phyloP scores from a whole-genome alignment of 2,797 vertebrate species.

The Eulemur mongoz region DNA sequence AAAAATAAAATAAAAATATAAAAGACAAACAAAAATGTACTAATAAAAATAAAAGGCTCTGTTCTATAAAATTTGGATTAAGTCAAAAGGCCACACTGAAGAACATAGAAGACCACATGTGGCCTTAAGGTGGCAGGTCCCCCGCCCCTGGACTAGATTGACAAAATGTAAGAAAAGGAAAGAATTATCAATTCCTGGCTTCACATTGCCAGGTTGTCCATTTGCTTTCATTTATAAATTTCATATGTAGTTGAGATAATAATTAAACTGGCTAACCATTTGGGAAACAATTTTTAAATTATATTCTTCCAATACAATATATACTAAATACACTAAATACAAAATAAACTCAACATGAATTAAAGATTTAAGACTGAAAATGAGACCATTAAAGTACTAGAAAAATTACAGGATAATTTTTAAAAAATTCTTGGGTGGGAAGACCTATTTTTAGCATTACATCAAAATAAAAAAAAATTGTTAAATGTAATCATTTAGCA shows the following conservation, averaged over 20 bases:
- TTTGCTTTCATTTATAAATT: not conserved
- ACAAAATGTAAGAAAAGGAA: not conserved
- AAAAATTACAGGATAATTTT: not conserved
- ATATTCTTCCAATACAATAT: not conserved
- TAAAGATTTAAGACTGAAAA: conserved; percentile 36
- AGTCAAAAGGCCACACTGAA: too few species aligned
- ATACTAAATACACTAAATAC: not conserved
- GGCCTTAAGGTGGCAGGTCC: too few species aligned
- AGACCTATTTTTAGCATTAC: not conserved
- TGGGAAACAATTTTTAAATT: conserved; percentile 24
- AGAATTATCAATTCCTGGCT: not conserved
- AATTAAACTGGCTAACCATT: not conserved
- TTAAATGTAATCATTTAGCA: not conserved
- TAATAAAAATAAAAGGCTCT: too few species aligned
- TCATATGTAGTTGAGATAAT: not conserved
- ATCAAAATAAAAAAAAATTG: not conserved
- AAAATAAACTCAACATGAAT: conserved; percentile 5
- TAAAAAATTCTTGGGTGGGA: not conserved
- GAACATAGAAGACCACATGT: too few species aligned
- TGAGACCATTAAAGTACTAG: not conserved
- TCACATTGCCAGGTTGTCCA: not conserved
- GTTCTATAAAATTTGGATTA: too few species aligned
- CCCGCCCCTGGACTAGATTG: not conserved
- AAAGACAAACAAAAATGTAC: too few species aligned
- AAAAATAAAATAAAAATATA: too few species aligned